A percentile compares a stretch with the other conserved stretches of the same genome.
Conservation (phyloP, 2,113 vertebrate genomes). For the Centrocercus urophasianus region DNA sequence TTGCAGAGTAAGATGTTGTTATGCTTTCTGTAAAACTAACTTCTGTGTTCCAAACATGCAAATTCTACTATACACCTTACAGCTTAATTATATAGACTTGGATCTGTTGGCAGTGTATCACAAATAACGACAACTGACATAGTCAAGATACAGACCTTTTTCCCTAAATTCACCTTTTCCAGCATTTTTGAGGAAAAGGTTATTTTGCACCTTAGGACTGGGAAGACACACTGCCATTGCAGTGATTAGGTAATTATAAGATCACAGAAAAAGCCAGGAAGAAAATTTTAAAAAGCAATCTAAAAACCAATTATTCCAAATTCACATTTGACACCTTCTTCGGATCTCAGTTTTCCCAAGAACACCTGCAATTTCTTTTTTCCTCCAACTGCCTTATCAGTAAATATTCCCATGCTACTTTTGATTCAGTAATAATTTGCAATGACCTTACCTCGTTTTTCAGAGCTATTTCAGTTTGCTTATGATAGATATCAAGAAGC, state of each 20-base stretch:
- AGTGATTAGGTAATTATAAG: neutral
- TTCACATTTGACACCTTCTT: neutral
- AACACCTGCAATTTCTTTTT: neutral
- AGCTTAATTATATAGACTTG: neutral
- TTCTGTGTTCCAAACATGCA: neutral
- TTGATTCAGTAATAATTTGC: neutral
- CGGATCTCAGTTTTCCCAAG: neutral
- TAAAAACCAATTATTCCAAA: neutral
- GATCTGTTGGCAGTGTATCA: neutral
- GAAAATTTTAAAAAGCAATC: neutral
- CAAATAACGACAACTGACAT: neutral
- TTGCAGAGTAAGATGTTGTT: neutral
- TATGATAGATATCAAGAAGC: conserved; percentile 89
- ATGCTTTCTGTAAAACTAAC: neutral
- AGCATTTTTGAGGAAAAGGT: neutral
- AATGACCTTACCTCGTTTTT: conserved; percentile 84
- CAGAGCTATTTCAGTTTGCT: conserved; percentile 85
- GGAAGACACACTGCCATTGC: neutral
- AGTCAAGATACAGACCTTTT: neutral
- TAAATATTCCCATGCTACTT: neutral
- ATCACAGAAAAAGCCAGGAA: neutral
- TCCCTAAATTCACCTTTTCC: neutral
- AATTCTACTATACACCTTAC: neutral
- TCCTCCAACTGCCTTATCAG: neutral
- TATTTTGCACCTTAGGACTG: neutral